phyloP scores from a whole-genome alignment of 2,888 invertebrate species.

The Lampropteryx suffumata region DNA sequence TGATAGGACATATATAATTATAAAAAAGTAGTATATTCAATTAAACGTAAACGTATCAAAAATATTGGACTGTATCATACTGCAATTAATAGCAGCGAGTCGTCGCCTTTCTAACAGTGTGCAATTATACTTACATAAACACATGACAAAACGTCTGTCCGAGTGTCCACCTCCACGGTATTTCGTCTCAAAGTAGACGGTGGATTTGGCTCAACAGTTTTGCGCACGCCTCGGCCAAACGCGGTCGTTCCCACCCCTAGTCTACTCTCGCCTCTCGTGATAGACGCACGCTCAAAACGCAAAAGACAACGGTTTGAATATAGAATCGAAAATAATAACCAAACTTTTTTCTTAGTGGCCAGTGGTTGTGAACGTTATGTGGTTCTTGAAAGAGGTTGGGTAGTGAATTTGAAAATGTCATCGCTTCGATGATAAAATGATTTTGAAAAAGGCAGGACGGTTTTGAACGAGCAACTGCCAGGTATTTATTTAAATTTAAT shows the following conservation, averaged over 20 bases:
- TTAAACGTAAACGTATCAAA: too few species aligned
- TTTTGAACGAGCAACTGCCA: slow-evolving; percentile 56
- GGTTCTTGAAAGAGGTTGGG: slow-evolving; percentile 60
- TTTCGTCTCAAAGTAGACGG: slow-evolving; percentile 15
- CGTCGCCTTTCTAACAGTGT: too few species aligned
- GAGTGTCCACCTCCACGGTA: slow-evolving; percentile 4
- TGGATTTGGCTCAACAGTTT: slow-evolving; percentile 62
- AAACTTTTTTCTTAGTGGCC: slow-evolving; percentile 43
- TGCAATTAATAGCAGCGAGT: too few species aligned
- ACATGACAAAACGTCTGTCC: too few species aligned
- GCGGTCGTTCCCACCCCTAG: slow-evolving; percentile 49
- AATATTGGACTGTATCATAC: too few species aligned
- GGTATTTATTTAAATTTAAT: slow-evolving; percentile 38
- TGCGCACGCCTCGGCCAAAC: slow-evolving; percentile 70
- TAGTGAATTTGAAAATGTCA: slow-evolving; percentile 49
- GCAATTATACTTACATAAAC: too few species aligned
- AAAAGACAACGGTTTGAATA: slow-evolving; percentile 42
- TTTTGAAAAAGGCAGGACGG: slow-evolving; percentile 41
- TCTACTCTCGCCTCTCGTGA: slow-evolving; percentile 38
- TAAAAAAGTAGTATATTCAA: too few species aligned
- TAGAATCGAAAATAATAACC: slow-evolving; percentile 40
- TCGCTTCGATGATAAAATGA: slow-evolving; percentile 59
- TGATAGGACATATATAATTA: too few species aligned
- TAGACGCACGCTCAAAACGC: slow-evolving; percentile 50
- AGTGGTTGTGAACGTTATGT: slow-evolving; percentile 57